A percentile compares a stretch with the other conserved stretches of the same genome.
Evolutionary conservation across 2,113 vertebrate genomes (phyloP).

Genomic region (Tiliqua scincoides): DNA sequence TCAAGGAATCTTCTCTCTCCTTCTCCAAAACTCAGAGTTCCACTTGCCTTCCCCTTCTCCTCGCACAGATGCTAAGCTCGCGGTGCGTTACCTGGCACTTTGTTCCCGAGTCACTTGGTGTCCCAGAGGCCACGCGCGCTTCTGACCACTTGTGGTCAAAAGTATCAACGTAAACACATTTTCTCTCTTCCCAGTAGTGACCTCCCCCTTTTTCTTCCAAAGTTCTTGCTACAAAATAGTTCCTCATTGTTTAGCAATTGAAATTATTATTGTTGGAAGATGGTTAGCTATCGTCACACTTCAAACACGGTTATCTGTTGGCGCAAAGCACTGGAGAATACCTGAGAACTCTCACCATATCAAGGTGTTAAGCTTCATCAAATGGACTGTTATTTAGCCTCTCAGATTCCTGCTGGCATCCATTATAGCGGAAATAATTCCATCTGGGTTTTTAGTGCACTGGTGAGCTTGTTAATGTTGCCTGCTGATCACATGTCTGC

Average conservation of each 20-base stretch:
- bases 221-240: neutral
- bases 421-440: constrained; percentile 55
- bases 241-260: constrained; percentile 19
- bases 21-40: too few species aligned
- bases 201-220: constrained; percentile 29
- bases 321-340: constrained; percentile 47
- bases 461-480: constrained; percentile 27
- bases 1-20: too few species aligned
- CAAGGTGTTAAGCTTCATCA: constrained; percentile 60
- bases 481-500: constrained; percentile 30
- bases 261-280: constrained; percentile 36
- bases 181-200: neutral
- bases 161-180: neutral
- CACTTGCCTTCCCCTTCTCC: too few species aligned
- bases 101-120: too few species aligned
- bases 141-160: neutral
- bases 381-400: constrained; percentile 48
- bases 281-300: constrained; percentile 42
- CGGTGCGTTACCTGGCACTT: too few species aligned
- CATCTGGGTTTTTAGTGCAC: constrained; percentile 49
- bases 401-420: constrained; percentile 50
- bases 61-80: too few species aligned
- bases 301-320: constrained; percentile 38
- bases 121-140: too few species aligned
- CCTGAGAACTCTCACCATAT: constrained; percentile 31